These are phyloP conservation scores for Tenthredo mesomela DNA, from an alignment of 2,888 invertebrate species.

Conservation along the genomic window DNA sequence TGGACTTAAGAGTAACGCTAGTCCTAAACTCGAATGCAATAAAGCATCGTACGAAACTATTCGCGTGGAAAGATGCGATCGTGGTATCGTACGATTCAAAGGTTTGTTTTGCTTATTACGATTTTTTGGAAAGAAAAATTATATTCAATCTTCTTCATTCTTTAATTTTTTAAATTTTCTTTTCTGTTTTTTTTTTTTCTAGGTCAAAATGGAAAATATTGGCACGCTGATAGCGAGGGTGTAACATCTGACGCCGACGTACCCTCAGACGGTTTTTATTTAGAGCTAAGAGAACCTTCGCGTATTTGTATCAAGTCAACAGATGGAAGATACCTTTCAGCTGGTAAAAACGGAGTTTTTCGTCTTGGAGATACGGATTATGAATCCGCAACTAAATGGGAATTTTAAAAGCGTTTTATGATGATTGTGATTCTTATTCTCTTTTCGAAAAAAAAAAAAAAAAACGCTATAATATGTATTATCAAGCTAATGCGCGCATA, in stretches of 20 bases:
- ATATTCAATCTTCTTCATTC: slow-evolving; percentile 18
- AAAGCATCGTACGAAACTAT: slow-evolving; percentile 97
- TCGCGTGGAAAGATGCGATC: slow-evolving; percentile 92
- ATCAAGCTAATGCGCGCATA: neutral
- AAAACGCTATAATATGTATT: neutral
- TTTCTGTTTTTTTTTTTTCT: slow-evolving; percentile 63
- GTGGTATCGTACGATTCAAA: slow-evolving; percentile 95
- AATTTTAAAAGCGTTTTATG: slow-evolving; percentile 84
- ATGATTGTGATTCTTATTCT: neutral
- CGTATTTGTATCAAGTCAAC: slow-evolving; percentile 93
- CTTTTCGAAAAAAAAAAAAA: no score
- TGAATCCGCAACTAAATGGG: slow-evolving; percentile 94
- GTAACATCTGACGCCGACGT: slow-evolving; percentile 92
- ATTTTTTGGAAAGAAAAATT: neutral
- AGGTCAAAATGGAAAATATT: slow-evolving; percentile 96
- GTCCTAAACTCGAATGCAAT: slow-evolving; percentile 94
- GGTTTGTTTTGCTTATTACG: slow-evolving; percentile 79
- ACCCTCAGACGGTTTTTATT: slow-evolving; percentile 91
- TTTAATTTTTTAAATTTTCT: neutral
- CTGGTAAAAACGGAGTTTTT: slow-evolving; percentile 95
- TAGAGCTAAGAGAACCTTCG: slow-evolving; percentile 96
- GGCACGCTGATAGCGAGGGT: slow-evolving; percentile 94
- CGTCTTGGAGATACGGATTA: slow-evolving; percentile 89
- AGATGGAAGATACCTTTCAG: slow-evolving; percentile 89
- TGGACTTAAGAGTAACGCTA: slow-evolving; percentile 90